Conservation (phyloP, 1,140 invertebrate genomes). For the Lasaia peninsularis region DNA sequence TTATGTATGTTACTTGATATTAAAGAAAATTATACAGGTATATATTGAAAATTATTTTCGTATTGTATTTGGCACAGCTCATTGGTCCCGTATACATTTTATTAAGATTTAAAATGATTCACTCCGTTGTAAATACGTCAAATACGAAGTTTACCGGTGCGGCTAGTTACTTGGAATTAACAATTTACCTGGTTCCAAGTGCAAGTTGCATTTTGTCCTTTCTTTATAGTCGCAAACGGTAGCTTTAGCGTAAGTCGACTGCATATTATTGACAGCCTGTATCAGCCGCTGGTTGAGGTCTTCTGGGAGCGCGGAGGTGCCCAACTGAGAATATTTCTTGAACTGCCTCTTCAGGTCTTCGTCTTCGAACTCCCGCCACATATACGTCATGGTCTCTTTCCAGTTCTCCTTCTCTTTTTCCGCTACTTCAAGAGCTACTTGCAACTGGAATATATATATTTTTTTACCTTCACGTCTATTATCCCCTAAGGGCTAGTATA, state of each 20-base stretch:
- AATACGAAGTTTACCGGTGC: too few relatives aligned
- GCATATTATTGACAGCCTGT: slow-evolving; percentile 83
- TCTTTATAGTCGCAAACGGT: slow-evolving; percentile 87
- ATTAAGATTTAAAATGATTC: too few relatives aligned
- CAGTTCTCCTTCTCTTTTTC: slow-evolving; percentile 73
- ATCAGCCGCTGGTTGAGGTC: slow-evolving; percentile 81
- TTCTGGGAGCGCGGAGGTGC: slow-evolving; percentile 83
- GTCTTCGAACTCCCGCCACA: slow-evolving; percentile 81
- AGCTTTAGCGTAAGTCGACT: slow-evolving; percentile 87
- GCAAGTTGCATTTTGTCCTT: slow-evolving; percentile 82
- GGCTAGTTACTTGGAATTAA: too few relatives aligned
- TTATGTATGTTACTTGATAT: too few relatives aligned
- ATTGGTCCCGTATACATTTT: too few relatives aligned
- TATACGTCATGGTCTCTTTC: slow-evolving; percentile 79
- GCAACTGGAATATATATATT: slow-evolving; percentile 42
- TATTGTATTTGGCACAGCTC: too few relatives aligned
- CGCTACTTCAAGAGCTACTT: slow-evolving; percentile 62
- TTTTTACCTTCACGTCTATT: too few relatives aligned
- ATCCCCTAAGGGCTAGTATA: too few relatives aligned
- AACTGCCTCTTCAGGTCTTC: slow-evolving; percentile 81
- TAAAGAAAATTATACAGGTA: too few relatives aligned
- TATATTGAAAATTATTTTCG: too few relatives aligned
- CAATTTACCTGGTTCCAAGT: slow-evolving; percentile 84
- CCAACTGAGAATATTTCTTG: slow-evolving; percentile 81
- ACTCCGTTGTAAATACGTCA: too few relatives aligned